Conservation (phyloP, 2,888 invertebrate genomes). For the Stenotaenia linearis region DNA sequence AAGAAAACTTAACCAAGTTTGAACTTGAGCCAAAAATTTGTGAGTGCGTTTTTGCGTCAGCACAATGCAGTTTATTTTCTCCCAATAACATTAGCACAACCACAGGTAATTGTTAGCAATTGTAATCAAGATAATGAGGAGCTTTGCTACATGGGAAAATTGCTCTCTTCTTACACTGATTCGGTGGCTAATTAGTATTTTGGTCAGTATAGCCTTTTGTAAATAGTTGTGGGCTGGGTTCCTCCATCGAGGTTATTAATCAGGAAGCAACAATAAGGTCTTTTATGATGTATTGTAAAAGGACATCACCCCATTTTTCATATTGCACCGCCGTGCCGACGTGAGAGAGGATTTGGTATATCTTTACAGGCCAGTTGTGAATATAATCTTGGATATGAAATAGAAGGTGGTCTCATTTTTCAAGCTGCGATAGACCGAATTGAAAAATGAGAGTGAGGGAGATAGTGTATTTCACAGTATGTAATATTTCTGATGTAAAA, state of each 20-base stretch:
- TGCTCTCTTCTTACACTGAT: conserved; percentile 2
- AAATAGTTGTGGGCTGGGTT: conserved; percentile 1
- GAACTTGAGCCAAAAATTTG: background rate
- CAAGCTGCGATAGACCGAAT: background rate
- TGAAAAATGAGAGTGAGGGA: background rate
- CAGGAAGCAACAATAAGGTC: background rate
- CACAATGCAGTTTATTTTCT: conserved; percentile 7
- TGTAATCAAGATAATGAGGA: conserved; percentile 17
- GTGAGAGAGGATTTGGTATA: background rate
- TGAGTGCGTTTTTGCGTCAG: background rate
- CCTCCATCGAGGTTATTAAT: background rate
- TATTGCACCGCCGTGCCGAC: background rate
- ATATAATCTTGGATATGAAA: background rate
- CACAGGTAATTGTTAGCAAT: conserved; percentile 26
- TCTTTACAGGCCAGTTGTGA: background rate
- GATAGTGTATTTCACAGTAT: too few species aligned
- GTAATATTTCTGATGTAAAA: background rate
- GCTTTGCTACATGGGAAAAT: conserved; percentile 23
- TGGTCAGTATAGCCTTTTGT: background rate
- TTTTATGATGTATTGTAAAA: background rate
- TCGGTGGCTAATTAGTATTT: conserved; percentile 20
- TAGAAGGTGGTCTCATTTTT: background rate
- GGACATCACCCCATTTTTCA: conserved; percentile 8
- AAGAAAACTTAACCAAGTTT: background rate
- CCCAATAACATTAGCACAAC: conserved; percentile 23